Percentiles rank a stretch among this genome's conserved stretches.
Evolutionary conservation across 1,140 invertebrate genomes (phyloP).

Genomic region (Pseudobourletiella spinata): DNA sequence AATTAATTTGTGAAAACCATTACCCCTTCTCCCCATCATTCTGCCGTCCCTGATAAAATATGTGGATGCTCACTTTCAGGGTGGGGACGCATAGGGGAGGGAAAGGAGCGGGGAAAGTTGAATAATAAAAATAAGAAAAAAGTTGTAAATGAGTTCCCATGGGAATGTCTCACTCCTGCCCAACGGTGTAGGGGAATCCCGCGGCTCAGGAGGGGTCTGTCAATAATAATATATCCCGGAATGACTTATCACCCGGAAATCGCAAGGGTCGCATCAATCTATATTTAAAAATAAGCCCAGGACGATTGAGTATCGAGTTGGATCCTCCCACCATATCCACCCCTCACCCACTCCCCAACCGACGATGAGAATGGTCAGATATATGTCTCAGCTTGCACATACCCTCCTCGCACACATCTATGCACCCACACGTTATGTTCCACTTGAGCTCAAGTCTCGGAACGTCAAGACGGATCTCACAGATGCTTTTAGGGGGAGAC

Average conservation of each 20-base stretch:
- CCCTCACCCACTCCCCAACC: no score
- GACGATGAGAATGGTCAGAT: no score
- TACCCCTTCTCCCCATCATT: no score
- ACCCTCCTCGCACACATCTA: background rate
- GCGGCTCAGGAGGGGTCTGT: slow-evolving; percentile 21
- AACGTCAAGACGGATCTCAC: no score
- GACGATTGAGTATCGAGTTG: background rate
- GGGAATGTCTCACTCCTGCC: slow-evolving; percentile 11
- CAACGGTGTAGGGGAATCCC: background rate
- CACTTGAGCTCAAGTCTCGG: no score
- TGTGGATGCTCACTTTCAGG: no score
- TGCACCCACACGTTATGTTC: no score
- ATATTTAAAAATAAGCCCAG: slow-evolving; percentile 29
- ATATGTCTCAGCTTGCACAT: no score
- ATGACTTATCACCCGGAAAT: slow-evolving; percentile 36
- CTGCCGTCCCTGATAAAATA: no score
- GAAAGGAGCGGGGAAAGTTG: background rate
- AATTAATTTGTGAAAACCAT: no score
- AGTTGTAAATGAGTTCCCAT: slow-evolving; percentile 26
- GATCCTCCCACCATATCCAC: background rate
- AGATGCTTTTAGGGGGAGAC: background rate
- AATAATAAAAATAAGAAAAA: background rate
- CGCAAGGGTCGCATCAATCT: slow-evolving; percentile 36
- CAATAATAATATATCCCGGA: slow-evolving; percentile 32
- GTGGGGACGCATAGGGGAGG: background rate